A percentile compares a stretch with the other conserved stretches of the same genome.
Conservation (phyloP, 2,113 vertebrate species). For the Nesoenas mayeri region DNA sequence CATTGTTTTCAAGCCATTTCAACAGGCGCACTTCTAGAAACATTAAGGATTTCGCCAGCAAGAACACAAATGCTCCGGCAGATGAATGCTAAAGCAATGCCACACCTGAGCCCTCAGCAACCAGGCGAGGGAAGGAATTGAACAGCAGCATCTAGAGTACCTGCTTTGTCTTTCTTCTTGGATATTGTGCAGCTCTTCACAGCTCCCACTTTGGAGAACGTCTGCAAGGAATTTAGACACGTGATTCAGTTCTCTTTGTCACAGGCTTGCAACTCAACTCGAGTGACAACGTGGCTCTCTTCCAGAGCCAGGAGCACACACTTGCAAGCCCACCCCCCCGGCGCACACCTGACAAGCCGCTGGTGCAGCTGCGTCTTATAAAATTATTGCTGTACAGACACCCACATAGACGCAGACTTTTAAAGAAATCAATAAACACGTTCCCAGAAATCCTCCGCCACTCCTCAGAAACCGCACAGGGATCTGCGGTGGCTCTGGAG, state of each 20-base stretch:
- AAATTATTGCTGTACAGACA: not conserved
- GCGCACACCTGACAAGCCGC: not conserved
- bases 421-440: fast-evolving
- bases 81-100: not conserved
- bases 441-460: not conserved
- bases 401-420: fast-evolving
- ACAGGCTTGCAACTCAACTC: not conserved
- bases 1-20: constrained; percentile 19
- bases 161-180: constrained; percentile 91
- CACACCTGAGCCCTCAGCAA: not conserved
- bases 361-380: not conserved
- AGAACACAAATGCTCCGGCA: not conserved
- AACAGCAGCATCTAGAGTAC: constrained; percentile 68
- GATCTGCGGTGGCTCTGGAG: not conserved
- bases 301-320: not conserved
- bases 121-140: not conserved
- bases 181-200: constrained; percentile 89
- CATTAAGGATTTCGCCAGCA: not conserved
- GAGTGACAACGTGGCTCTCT: not conserved
- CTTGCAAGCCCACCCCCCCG: not conserved
- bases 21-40: not conserved
- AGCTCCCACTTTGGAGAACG: constrained; percentile 85
- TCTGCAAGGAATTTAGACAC: constrained; percentile 74
- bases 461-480: not conserved
- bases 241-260: constrained; percentile 42